A percentile compares a stretch with the other conserved stretches of the same genome.
Conservation (phyloP, 2,113 vertebrate species). For the Himantopus leucocephalus region DNA sequence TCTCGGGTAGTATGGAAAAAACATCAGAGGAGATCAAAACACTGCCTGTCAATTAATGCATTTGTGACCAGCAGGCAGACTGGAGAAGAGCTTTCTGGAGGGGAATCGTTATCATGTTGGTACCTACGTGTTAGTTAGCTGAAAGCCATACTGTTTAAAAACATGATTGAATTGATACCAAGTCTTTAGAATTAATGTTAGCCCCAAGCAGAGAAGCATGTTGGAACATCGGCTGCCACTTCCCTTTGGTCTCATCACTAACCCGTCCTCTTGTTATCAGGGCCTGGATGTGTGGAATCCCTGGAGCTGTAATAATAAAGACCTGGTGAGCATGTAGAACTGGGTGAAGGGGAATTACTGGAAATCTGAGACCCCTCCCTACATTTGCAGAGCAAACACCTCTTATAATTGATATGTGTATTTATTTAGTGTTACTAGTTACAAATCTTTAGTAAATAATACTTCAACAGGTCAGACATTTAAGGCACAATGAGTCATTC, state of each 20-base stretch:
- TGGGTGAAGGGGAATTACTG: constrained; percentile 6
- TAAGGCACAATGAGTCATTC: background rate
- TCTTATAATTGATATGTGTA: background rate
- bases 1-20: background rate
- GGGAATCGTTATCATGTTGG: background rate
- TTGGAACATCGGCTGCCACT: background rate
- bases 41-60: background rate
- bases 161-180: background rate
- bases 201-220: background rate
- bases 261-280: background rate
- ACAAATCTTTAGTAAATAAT: background rate
- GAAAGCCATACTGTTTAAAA: background rate
- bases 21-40: background rate
- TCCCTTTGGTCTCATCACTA: background rate
- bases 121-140: background rate
- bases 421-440: constrained; percentile 5
- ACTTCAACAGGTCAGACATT: background rate
- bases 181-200: background rate
- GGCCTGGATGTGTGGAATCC: background rate
- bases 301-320: background rate
- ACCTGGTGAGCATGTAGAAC: background rate
- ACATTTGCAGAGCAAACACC: background rate
- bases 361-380: constrained; percentile 12
- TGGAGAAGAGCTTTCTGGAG: background rate
- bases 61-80: background rate